Base-by-base conservation (phyloP, 2,888 invertebrate genomes). In the Tethea ocularis region DNA sequence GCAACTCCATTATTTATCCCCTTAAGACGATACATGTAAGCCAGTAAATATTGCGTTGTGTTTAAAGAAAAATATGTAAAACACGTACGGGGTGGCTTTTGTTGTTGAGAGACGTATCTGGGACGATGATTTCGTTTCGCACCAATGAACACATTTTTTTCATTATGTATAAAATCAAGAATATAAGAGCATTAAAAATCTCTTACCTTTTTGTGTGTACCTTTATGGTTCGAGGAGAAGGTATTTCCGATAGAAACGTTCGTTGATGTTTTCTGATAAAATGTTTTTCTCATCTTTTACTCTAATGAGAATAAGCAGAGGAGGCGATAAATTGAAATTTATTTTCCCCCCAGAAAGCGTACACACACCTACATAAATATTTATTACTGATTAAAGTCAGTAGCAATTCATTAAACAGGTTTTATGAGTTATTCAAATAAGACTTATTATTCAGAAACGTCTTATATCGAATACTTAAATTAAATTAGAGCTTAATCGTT, bases 71-170 rank as follows among this genome's bases (percentile, higher is more conserved):
- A 87, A 87, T 86, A 87, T 87, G 88, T 89, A 82, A 85, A 88
- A 86, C 86, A 85, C 84, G 84, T 83, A 82, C 82, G 75, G 71
- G 74, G 69, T 74, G 77, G 84, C 85, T 86, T 88, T 89, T 87
- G 87, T 87, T 87, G 83, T 82, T 83, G 82, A 82, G 77, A 84
- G 86, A 87, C 84, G 86, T 86, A 87, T 88, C 86, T 86, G 83
- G 78, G 67, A 83, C 80, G 86, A 86, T 87, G 87, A 89, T 89
- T 90, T 86, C 78, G 77, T 87, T 87, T 82, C 88, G 80, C 86
- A 63, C 83, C 88, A 86, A 85, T 86, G 87, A 89, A 86, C 86
- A 86, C 86, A 86, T 88, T 89, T 87, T 87, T 84, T 81, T 79
- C 80, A 84, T 85, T 88, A 85, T 81, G 72, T 74, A 74, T 33